phyloP scores from a whole-genome alignment of 2,888 invertebrate species.

The Magallana nippona region DNA sequence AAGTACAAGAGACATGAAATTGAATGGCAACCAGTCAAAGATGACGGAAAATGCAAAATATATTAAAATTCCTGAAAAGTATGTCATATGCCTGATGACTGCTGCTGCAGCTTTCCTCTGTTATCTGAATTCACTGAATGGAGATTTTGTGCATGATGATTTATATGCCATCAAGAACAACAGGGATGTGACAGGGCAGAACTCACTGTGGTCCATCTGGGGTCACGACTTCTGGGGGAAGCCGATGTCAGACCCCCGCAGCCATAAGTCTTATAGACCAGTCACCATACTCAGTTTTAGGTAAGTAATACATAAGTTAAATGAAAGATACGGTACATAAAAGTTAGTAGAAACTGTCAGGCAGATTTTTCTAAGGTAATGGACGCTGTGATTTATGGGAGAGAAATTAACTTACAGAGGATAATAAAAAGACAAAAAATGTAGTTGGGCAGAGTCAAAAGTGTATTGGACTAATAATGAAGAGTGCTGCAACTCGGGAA shows the following conservation, averaged over 20 bases:
- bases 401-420: too few relatives aligned
- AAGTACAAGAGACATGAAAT: conserved; percentile 41
- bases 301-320: conserved; percentile 82
- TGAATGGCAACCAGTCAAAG: conserved; percentile 45
- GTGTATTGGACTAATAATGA: too few relatives aligned
- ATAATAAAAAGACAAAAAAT: too few relatives aligned
- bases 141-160: conserved; percentile 93
- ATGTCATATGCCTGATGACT: conserved; percentile 17
- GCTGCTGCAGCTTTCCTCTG: conserved; percentile 56
- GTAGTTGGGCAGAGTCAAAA: too few relatives aligned
- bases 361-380: too few relatives aligned
- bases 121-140: conserved; percentile 67
- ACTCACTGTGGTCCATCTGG: conserved; percentile 58
- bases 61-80: conserved; percentile 37
- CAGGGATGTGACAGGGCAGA: conserved; percentile 87
- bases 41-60: conserved; percentile 23
- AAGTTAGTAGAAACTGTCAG: neutral
- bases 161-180: conserved; percentile 91
- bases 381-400: too few relatives aligned
- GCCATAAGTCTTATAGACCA: conserved; percentile 93
- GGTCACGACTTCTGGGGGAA: conserved; percentile 91
- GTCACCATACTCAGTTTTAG: conserved; percentile 91
- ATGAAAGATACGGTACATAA: too few relatives aligned
- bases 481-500: too few relatives aligned
- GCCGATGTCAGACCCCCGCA: conserved; percentile 89